Conservation (phyloP, 1,140 invertebrate genomes). For the Zaprionus nigranus region DNA sequence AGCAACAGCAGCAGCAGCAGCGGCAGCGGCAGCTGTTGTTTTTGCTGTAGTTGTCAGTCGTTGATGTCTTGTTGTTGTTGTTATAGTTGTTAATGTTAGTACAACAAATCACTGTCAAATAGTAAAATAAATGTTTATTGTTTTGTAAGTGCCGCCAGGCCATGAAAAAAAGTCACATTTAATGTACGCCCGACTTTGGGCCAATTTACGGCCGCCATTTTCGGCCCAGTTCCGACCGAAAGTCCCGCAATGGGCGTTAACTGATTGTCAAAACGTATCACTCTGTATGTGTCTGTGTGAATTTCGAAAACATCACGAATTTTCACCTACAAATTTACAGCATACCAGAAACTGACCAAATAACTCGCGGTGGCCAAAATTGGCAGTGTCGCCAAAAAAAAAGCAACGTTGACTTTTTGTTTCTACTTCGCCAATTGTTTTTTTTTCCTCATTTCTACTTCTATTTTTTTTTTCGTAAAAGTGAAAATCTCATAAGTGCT, state of each 20-base stretch:
- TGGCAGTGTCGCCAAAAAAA: too few species aligned
- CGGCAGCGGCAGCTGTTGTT: slow-evolving; percentile 41
- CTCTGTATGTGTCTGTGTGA: slow-evolving; percentile 30
- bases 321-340: slow-evolving; percentile 82
- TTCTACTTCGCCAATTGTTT: not conserved
- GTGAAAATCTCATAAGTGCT: slow-evolving; percentile 73
- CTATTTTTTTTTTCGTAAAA: slow-evolving; percentile 52
- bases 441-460: slow-evolving; percentile 35
- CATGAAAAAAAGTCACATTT: slow-evolving; percentile 56
- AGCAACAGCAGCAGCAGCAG: slow-evolving; percentile 47
- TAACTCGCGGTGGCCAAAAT: slow-evolving; percentile 65
- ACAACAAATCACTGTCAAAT: slow-evolving; percentile 78
- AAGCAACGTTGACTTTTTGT: slow-evolving; percentile 4
- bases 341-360: slow-evolving; percentile 64
- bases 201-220: slow-evolving; percentile 78
- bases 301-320: slow-evolving; percentile 56
- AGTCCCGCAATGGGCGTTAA: slow-evolving; percentile 73
- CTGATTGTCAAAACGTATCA: slow-evolving; percentile 52
- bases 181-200: slow-evolving; percentile 57
- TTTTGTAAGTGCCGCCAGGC: slow-evolving; percentile 74
- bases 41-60: slow-evolving; percentile 23
- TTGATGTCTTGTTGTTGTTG: slow-evolving; percentile 31
- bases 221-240: slow-evolving; percentile 71
- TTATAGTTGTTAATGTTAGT: slow-evolving; percentile 51
- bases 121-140: slow-evolving; percentile 82